Conservation (phyloP, 1,140 invertebrate genomes). For the Brachionus rubens region DNA sequence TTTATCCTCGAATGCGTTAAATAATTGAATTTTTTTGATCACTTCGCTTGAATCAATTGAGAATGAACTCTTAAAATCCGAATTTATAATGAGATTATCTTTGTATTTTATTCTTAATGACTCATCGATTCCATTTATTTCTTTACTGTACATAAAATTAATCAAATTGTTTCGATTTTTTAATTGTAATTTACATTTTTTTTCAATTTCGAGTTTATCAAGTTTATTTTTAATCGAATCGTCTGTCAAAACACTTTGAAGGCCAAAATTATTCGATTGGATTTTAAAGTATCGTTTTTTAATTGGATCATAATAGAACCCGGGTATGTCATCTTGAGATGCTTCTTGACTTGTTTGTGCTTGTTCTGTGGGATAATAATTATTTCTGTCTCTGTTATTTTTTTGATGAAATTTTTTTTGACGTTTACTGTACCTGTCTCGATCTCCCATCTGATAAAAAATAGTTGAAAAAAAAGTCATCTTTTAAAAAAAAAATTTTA, state of each 20-base stretch:
- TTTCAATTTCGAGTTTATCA: background rate
- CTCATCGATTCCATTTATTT: background rate
- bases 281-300: slow-evolving; percentile 44
- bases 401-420: no score
- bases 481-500: background rate
- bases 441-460: background rate
- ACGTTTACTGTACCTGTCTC: background rate
- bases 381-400: background rate
- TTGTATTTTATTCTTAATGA: background rate
- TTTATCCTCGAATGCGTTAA: background rate
- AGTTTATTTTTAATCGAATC: background rate
- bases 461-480: no score
- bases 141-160: background rate
- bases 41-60: background rate
- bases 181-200: background rate
- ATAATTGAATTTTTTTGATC: slow-evolving; percentile 25
- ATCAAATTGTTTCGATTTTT: background rate
- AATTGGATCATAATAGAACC: slow-evolving; percentile 40
- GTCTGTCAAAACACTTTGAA: background rate
- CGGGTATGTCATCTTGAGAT: background rate
- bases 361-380: slow-evolving; percentile 1
- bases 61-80: background rate
- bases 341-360: background rate
- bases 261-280: slow-evolving; percentile 10
- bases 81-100: slow-evolving; percentile 12